phyloP scores from a whole-genome alignment of 2,888 invertebrate genomes.

The Isoperla grammatica region DNA sequence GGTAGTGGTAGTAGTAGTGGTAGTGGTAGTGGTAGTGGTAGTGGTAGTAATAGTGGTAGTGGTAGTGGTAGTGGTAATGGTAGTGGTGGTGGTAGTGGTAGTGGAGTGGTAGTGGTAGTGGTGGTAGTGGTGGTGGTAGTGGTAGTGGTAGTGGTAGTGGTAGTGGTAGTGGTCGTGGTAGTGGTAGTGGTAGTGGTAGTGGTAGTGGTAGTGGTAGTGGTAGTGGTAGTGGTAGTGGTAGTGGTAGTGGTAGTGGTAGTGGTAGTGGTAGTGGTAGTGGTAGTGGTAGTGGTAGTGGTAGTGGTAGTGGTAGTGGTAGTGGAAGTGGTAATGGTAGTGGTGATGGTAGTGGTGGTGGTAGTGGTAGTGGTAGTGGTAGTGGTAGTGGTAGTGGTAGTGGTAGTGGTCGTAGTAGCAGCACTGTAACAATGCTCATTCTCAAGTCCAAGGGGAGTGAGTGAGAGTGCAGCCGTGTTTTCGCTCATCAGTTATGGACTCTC shows the following conservation, averaged over 20 bases:
- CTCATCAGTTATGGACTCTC: no score
- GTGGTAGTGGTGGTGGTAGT: background rate
- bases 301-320: background rate
- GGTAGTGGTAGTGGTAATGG: no score
- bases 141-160: background rate
- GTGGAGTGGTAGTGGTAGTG: no score
- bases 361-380: conserved; percentile 2
- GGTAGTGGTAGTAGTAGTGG: no score
- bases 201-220: background rate
- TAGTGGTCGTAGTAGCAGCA: no score
- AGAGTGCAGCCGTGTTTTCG: no score
- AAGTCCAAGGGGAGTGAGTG: no score
- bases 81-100: no score
- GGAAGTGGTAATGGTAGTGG: conserved; percentile 1
- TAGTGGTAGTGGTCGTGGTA: background rate
- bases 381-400: background rate
- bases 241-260: background rate
- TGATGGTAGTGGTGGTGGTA: conserved; percentile 3
- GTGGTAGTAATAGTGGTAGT: no score
- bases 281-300: no score
- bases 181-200: background rate
- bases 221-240: background rate
- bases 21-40: no score
- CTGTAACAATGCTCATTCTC: no score
- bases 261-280: background rate